phyloP scores from a whole-genome alignment of 2,888 invertebrate species.

The Drosophila neonasuta region DNA sequence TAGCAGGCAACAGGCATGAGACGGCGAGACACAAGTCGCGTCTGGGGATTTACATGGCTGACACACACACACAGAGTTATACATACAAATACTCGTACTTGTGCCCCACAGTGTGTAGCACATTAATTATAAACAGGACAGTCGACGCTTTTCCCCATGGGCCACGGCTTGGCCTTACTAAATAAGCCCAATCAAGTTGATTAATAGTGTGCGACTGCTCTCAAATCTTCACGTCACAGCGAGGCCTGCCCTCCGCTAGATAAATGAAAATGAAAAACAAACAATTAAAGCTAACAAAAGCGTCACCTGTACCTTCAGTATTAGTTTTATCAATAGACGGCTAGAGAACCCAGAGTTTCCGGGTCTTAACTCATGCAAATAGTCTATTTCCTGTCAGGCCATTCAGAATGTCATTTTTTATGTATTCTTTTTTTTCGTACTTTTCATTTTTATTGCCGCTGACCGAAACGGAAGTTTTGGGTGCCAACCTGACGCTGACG shows the following conservation, averaged over 20 bases:
- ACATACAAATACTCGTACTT: conserved; percentile 13
- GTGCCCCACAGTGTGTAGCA: conserved; percentile 49
- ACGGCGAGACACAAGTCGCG: conserved; percentile 30
- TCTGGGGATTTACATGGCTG: conserved; percentile 64
- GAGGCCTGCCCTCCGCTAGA: conserved; percentile 30
- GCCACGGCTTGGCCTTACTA: conserved; percentile 19
- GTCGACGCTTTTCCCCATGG: conserved; percentile 36
- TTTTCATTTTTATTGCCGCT: conserved; percentile 65
- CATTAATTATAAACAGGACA: conserved; percentile 72
- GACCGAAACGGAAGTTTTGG: conserved; percentile 56
- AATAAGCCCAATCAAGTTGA: conserved; percentile 66
- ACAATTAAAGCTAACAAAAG: conserved; percentile 67
- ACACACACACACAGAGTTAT: conserved; percentile 9
- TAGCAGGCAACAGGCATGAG: conserved; percentile 45
- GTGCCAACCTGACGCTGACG: conserved; percentile 35
- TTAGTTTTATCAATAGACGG: conserved; percentile 46
- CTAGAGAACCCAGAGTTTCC: conserved; percentile 23
- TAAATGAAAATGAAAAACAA: conserved; percentile 62
- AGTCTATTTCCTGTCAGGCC: conserved; percentile 57
- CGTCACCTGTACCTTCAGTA: conserved; percentile 53
- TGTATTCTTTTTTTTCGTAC: neutral
- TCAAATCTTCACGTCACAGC: conserved; percentile 51
- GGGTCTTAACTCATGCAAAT: conserved; percentile 58
- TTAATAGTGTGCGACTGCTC: conserved; percentile 66
- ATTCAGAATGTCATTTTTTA: conserved; percentile 38